These are phyloP conservation scores for Metridium senile DNA, from an alignment of 92 coral and sea anemone genomes.

Conservation along the genomic window DNA sequence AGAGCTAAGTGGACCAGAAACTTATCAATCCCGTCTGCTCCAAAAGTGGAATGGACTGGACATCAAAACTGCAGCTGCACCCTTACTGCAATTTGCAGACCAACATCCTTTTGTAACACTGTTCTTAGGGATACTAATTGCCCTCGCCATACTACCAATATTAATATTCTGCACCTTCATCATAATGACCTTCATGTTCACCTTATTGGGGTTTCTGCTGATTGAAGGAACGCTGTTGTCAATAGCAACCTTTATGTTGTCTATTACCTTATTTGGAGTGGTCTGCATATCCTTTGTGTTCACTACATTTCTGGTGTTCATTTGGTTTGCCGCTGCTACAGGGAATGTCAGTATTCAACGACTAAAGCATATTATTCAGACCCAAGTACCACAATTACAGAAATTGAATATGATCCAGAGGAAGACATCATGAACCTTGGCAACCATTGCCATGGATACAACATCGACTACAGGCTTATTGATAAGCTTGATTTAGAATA, in stretches of 20 bases:
- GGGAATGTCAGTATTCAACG: conserved; percentile 42
- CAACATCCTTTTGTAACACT: conserved; percentile 62
- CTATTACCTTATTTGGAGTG: conserved; percentile 49
- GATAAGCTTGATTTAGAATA: not conserved
- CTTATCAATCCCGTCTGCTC: not conserved
- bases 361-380: conserved; percentile 21
- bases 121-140: conserved; percentile 45
- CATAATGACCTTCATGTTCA: conserved; percentile 43
- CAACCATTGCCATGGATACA: not conserved
- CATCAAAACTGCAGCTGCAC: conserved; percentile 15
- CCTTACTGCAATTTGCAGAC: conserved; percentile 56
- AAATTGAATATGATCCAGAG: not conserved
- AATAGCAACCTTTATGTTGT: conserved; percentile 51
- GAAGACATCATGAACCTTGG: not conserved
- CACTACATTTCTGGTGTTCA: conserved; percentile 39
- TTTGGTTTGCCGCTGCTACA: conserved; percentile 50
- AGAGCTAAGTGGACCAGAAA: not conserved
- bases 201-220: conserved; percentile 64
- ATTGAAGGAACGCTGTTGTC: conserved; percentile 80
- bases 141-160: conserved; percentile 60
- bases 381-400: conserved; percentile 1
- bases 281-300: conserved; percentile 53
- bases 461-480: not conserved
- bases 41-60: conserved; percentile 36
- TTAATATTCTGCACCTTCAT: conserved; percentile 64